A percentile compares a stretch with the other conserved stretches of the same genome.
Conservation (phyloP, 2,113 vertebrate species). For the Bungarus multicinctus region DNA sequence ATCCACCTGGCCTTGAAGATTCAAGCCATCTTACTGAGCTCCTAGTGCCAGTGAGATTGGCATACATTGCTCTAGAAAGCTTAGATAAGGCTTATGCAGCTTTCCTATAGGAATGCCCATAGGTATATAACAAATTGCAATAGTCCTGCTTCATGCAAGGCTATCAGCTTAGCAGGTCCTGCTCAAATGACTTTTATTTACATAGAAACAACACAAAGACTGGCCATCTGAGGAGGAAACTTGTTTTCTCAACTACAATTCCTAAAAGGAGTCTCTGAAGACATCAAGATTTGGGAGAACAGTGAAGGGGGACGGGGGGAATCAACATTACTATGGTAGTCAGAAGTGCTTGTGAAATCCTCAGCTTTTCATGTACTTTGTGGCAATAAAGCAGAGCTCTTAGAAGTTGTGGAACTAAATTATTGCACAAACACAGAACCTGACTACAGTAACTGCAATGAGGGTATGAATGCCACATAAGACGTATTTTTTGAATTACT, state of each 20-base stretch:
- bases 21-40: not conserved
- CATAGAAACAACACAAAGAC: not conserved
- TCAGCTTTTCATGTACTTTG: not conserved
- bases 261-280: not conserved
- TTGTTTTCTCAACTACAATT: not conserved
- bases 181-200: not conserved
- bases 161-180: not conserved
- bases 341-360: not conserved
- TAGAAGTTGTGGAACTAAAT: not conserved
- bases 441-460: not conserved
- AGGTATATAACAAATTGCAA: not conserved
- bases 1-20: not conserved
- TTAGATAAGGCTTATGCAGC: not conserved
- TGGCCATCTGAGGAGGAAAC: not conserved
- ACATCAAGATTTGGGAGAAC: not conserved
- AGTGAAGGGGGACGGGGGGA: no score
- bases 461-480: not conserved
- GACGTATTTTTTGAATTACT: not conserved
- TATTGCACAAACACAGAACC: not conserved
- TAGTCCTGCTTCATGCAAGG: not conserved
- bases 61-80: not conserved
- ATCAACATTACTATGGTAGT: not conserved
- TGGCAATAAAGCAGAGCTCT: not conserved
- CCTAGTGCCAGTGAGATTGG: not conserved
- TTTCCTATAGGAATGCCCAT: not conserved